Evolutionary conservation across 92 coral and sea anemone genomes (phyloP).

Genomic region (Phenganax stokvisi): DNA sequence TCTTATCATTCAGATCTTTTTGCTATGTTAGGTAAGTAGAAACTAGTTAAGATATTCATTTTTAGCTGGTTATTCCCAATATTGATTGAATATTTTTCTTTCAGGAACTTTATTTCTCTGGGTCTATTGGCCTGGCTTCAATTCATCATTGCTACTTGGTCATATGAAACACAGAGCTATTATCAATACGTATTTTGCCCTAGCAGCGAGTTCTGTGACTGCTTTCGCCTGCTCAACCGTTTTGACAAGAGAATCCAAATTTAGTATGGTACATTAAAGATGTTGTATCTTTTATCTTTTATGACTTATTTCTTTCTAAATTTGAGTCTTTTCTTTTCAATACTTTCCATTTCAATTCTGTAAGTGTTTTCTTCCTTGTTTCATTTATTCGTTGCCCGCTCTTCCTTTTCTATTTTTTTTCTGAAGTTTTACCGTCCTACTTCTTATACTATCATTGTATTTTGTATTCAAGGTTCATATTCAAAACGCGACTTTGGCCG

Average conservation of each 20-base stretch:
- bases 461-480: conserved; percentile 62
- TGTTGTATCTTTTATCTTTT: not conserved
- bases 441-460: not conserved
- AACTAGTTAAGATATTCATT: not conserved
- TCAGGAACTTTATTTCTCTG: conserved; percentile 80
- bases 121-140: conserved; percentile 97
- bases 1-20: conserved; percentile 85
- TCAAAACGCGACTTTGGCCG: conserved; percentile 92
- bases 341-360: not conserved
- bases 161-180: conserved; percentile 69
- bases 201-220: conserved; percentile 77
- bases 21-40: conserved; percentile 68
- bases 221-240: conserved; percentile 82
- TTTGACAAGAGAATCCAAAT: conserved; percentile 71
- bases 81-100: not conserved
- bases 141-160: conserved; percentile 73
- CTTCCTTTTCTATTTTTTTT: not conserved
- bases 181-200: conserved; percentile 84
- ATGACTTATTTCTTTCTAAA: not conserved
- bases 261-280: conserved; percentile 66
- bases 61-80: not conserved
- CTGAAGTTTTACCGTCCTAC: not conserved
- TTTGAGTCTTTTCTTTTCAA: not conserved
- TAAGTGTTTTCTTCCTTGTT: not conserved
- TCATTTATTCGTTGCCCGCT: not conserved